These are phyloP conservation scores for Conopomorpha cramerella DNA, from an alignment of 1,140 invertebrate species.

Conservation along the genomic window DNA sequence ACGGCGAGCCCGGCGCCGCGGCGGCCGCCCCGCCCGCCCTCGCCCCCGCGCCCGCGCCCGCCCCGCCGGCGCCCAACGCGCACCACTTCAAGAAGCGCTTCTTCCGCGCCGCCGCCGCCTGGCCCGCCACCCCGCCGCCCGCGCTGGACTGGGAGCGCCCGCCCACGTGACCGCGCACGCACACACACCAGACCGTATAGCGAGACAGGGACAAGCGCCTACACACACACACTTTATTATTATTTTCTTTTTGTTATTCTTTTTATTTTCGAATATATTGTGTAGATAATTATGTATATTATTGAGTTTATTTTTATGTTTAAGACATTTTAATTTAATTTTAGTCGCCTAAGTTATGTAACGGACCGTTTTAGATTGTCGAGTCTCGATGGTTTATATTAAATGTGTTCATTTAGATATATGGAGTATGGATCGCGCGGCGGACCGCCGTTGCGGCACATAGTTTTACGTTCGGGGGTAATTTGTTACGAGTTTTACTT, in stretches of 20 bases:
- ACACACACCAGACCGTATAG: constrained; percentile 19
- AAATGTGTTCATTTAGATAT: constrained; percentile 58
- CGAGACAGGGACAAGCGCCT: constrained; percentile 12
- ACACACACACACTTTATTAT: constrained; percentile 4
- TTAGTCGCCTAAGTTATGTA: constrained; percentile 31
- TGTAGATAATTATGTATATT: constrained; percentile 60
- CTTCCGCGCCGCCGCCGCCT: constrained; percentile 68
- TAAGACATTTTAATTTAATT: constrained; percentile 51
- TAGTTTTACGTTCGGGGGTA: constrained; percentile 45
- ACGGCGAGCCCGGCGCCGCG: constrained; percentile 65
- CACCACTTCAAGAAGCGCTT: constrained; percentile 83
- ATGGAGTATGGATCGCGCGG: constrained; percentile 37
- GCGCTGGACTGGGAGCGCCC: constrained; percentile 67
- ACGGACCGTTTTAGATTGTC: constrained; percentile 20
- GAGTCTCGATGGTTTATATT: constrained; percentile 42
- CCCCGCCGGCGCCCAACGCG: constrained; percentile 32
- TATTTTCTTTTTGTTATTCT: constrained; percentile 25
- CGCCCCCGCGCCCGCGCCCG: constrained; percentile 10
- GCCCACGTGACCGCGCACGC: constrained; percentile 36
- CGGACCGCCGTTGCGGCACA: constrained; percentile 31
- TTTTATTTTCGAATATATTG: constrained; percentile 51
- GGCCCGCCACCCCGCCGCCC: constrained; percentile 44
- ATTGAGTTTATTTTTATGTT: constrained; percentile 53
- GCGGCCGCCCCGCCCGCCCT: constrained; percentile 9
- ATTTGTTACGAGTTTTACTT: constrained; percentile 49